Percentiles rank a stretch among this genome's conserved stretches.
Conservation (phyloP, 2,797 vertebrate genomes). For the Pseudochirops cupreus region DNA sequence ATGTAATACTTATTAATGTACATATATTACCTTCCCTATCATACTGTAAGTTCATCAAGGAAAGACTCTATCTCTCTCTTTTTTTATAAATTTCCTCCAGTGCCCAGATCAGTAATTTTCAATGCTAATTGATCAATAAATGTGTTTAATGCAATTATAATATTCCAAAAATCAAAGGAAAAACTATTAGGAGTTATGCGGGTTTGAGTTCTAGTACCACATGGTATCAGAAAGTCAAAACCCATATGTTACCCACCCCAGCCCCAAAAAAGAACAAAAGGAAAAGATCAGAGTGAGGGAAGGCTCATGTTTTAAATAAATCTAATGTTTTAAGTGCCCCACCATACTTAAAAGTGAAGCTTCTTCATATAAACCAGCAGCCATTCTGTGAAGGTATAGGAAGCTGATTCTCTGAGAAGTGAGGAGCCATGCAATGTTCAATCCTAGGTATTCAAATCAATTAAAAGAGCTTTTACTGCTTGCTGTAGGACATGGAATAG, state of each 20-base stretch:
- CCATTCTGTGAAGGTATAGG: neutral
- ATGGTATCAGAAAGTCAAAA: neutral
- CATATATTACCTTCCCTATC: neutral
- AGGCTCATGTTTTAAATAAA: rapidly evolving
- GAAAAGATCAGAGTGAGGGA: too few relatives aligned
- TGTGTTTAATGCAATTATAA: neutral
- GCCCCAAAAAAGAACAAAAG: neutral
- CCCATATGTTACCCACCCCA: neutral
- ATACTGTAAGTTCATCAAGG: neutral
- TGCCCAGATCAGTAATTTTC: neutral
- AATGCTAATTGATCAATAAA: neutral
- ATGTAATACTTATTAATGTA: neutral
- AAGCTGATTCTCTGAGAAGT: neutral
- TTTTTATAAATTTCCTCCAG: neutral
- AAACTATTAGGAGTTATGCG: neutral
- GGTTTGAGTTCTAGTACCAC: neutral
- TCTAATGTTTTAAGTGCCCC: neutral
- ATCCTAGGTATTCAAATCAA: neutral
- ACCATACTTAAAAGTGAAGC: neutral
- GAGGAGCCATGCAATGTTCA: neutral
- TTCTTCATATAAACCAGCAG: neutral
- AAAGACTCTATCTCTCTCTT: neutral
- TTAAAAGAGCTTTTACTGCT: neutral
- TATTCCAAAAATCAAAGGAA: neutral
- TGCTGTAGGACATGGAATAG: neutral